Evolutionary conservation across 2,797 vertebrate genomes (phyloP), one percentile per base, ranked within the genome.

Genomic region (Pachyuromys duprasi): DNA sequence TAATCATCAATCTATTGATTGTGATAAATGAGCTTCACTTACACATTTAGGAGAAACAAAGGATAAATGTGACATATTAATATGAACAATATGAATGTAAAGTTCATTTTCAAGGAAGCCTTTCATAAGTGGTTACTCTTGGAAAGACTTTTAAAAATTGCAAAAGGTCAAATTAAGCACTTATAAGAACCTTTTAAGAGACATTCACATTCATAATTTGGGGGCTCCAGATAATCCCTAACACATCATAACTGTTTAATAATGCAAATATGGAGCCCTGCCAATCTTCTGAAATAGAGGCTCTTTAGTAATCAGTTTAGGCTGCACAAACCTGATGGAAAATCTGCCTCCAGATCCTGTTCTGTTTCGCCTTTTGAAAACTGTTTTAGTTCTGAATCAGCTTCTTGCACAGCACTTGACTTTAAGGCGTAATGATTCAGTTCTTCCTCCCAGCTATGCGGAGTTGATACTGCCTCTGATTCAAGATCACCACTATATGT

Each of bases 311-410:
- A 62, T 82, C 18, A 87, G 2, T 4, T 76, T 78, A 90, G 18
- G 45, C 0, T 89, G 33, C 28, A 98, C 99, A 92, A 87, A 99
- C 99, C 99, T 93, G 99, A 98, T 81, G 99, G 99, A 92, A 99
- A 99, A 98, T 99, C 99, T 0, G 99, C 98, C 97, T 99, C 99
- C 31, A 99, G 95, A 98, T 99, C 99, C 98, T 99, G 99, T 75
- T 99, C 97, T 86, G 98, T 98, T 14, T 98, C 98, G 12, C 98
- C 96, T 98, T 98, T 98, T 90, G 98, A 96, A 36, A 99, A 98
- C 80, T 91, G 98, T 84, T 98, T 98, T 45, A 98, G 90, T 3
- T 99, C 99, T 26, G 98, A 98, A 76, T 98, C 98, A 3, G 98
- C 86, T 2, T 98, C 98, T 18, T 98, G 99, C 63, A 98, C 95